A percentile compares a stretch with the other conserved stretches of the same genome.
These are phyloP conservation scores for Sitobion miscanthi DNA, from an alignment of 1,140 invertebrate genomes.

Conservation along the genomic window DNA sequence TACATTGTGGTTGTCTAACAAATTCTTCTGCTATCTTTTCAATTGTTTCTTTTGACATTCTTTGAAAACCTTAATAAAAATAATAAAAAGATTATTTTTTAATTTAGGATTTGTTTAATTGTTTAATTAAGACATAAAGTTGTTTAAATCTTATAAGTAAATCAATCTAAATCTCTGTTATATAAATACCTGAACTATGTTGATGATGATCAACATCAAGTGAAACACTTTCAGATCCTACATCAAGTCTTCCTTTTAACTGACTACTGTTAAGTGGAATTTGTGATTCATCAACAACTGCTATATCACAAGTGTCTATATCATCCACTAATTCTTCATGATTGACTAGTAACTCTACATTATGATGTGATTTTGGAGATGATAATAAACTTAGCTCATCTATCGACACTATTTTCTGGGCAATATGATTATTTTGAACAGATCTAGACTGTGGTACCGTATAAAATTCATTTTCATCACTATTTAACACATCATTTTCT, in stretches of 20 bases:
- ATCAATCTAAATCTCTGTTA: background rate
- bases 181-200: slow-evolving; percentile 39
- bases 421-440: slow-evolving; percentile 45
- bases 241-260: slow-evolving; percentile 42
- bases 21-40: slow-evolving; percentile 55
- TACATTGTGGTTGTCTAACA: slow-evolving; percentile 48
- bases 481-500: slow-evolving; percentile 43
- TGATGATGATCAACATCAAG: slow-evolving; percentile 36
- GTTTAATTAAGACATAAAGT: background rate
- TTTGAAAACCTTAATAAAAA: slow-evolving; percentile 44
- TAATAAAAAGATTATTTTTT: background rate
- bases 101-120: background rate
- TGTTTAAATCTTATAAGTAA: background rate
- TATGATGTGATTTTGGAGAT: slow-evolving; percentile 51
- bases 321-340: slow-evolving; percentile 49
- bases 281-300: slow-evolving; percentile 50
- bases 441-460: slow-evolving; percentile 33
- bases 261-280: slow-evolving; percentile 44
- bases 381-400: slow-evolving; percentile 49
- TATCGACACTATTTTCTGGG: slow-evolving; percentile 44
- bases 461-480: slow-evolving; percentile 47
- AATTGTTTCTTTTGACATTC: slow-evolving; percentile 55
- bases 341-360: slow-evolving; percentile 50
- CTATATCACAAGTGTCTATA: slow-evolving; percentile 54
- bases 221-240: slow-evolving; percentile 29